Base-by-base conservation (phyloP, 2,888 invertebrate genomes). In the Ochlodes sylvanus region DNA sequence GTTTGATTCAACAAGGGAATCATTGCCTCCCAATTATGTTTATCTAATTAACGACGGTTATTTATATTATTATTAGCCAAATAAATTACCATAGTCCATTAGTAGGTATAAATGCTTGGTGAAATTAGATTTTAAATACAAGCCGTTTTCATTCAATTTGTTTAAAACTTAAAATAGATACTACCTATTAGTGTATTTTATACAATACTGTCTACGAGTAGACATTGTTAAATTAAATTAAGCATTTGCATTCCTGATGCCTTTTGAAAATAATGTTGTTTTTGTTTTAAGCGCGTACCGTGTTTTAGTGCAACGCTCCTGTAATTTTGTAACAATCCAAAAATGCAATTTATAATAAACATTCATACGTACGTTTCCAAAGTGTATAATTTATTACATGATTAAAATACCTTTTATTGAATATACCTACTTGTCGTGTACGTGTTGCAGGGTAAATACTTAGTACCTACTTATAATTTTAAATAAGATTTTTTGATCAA, bases 321-420 rank as follows among this genome's bases (percentile, higher is more conserved):
- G 64, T 57, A 57, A 65, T 58, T 65, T 65, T 65, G 57, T 65
- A 58, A 65, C 50, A 63, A 58, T 21, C 64, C 56, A 34, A 34
- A 57, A 52, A 38, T 58, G 57, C 57, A 57, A 58, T 65, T 65
- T 65, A 50, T 65, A 65, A 65, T 65, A 65, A 65, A 65, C 38
- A 57, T 65, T 38, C 32, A 38, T 64, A 64, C 19, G 7, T 41
- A 54, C 54, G 42, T 57, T 41, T n/a, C 12, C 5, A 19, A 7
- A 21, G 15, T 34, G 32, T 57, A 6, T 58, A 7, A 52, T 61
- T 55, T 27, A 47, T 67, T 21, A 19, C 27, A n/a, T n/a, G n/a
- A n/a, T n/a, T n/a, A n/a, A n/a, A n/a, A n/a, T n/a, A n/a, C n/a
- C 12, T 15, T 34, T 34, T 34, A 34, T 34, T 34, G n/a, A n/a